Base-by-base conservation (phyloP, 2,888 invertebrate species). In the Eupithecia insigniata region DNA sequence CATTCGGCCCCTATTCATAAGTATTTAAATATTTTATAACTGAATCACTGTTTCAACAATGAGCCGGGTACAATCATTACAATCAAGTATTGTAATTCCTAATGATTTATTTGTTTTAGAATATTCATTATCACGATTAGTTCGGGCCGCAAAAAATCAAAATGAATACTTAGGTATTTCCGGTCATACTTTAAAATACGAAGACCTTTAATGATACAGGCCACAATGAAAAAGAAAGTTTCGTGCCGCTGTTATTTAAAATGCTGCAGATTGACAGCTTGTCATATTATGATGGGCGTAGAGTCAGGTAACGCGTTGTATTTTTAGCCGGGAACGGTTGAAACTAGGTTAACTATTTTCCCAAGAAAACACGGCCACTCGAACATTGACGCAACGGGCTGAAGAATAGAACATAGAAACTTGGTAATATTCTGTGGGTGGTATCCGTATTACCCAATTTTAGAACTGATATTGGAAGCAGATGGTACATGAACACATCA, bases 281-380 rank as follows among this genome's bases (percentile, higher is more conserved):
- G 86, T 82, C 85, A 86, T 81, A 80, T 75, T 75, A 73, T 72
- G 79, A 75, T 76, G 74, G 72, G 73, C 72, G 80, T 81, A 82
- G 84, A 84, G 89, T 86, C 92, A 92, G 92, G 92, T 92, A 90
- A 85, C 84, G 79, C 78, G 69, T 30, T 78, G 77, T 88, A 88
- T 88, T 86, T 88, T 86, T 88, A 88, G 85, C 82, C 81, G 81
- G 82, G 81, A 87, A 85, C 84, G 82, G 77, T 78, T 74, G 87
- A 88, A 93, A 88, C 87, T 93, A 88, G 93, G 93, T 93, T 93
- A 93, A 92, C 92, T 92, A 92, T 92, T 74, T 91, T 86, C 88
- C 87, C 85, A 85, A 87, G 89, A 89, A 89, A 91, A 91, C 87
- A 88, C 87, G 85, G 79, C 85, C 84, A 86, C 87, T 88, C 85